Conservation (phyloP, 2,797 vertebrate species). For the Staurois parvus region DNA sequence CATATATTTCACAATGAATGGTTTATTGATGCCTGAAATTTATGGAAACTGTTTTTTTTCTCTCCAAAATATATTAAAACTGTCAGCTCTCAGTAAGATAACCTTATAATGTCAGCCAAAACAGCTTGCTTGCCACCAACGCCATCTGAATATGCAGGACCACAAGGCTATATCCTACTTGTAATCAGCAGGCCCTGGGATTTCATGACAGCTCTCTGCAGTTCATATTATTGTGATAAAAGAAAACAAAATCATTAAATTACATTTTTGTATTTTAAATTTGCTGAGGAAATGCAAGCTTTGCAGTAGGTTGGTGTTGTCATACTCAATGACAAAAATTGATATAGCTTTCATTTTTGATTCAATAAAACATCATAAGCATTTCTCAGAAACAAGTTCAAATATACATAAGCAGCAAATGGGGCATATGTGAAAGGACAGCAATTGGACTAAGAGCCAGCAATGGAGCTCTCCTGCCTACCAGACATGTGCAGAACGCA, state of each 20-base stretch:
- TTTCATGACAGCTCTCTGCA: not conserved
- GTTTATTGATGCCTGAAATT: conserved; percentile 30
- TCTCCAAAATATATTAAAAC: conserved; percentile 46
- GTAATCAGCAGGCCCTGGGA: not conserved
- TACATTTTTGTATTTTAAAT: not conserved
- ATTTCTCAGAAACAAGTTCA: not conserved
- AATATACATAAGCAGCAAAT: too few species aligned
- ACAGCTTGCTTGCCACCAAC: not conserved
- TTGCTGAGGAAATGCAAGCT: not conserved
- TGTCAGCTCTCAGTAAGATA: conserved; percentile 39
- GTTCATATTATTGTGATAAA: conserved; percentile 9
- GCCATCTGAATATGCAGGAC: not conserved
- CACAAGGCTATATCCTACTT: conserved; percentile 18
- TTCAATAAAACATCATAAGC: not conserved
- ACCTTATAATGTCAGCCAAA: conserved; percentile 41
- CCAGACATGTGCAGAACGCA: too few species aligned
- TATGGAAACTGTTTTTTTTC: conserved; percentile 24
- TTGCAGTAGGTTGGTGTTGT: not conserved
- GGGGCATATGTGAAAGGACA: too few species aligned
- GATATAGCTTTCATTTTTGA: not conserved
- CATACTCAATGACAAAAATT: not conserved
- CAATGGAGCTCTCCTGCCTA: too few species aligned
- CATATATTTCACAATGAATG: not conserved
- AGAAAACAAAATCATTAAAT: conserved; percentile 8
- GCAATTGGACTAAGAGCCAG: too few species aligned